Conservation (phyloP, 2,888 invertebrate genomes). For the Cylloceria caligata region DNA sequence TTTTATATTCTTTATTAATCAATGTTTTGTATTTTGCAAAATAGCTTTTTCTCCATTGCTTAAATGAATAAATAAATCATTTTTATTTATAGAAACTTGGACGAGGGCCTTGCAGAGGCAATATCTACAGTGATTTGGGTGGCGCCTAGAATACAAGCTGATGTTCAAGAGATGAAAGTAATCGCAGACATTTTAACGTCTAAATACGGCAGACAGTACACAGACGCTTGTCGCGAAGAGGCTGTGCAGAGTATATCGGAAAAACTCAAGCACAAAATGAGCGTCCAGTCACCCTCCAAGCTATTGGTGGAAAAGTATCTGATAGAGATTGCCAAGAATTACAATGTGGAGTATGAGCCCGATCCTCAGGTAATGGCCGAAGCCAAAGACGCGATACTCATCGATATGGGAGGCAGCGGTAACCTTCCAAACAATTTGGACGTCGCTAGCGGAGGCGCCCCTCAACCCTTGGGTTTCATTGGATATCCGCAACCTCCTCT, state of each 20-base stretch:
- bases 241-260: conserved; percentile 93
- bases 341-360: conserved; percentile 97
- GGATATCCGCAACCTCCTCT: conserved; percentile 91
- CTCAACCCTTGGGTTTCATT: conserved; percentile 92
- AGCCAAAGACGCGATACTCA: conserved; percentile 85
- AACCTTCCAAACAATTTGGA: conserved; percentile 86
- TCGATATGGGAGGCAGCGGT: conserved; percentile 79
- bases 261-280: conserved; percentile 96
- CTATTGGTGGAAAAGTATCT: conserved; percentile 96
- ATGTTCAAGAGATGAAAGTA: conserved; percentile 91
- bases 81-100: conserved; percentile 87
- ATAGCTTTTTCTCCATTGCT: neutral
- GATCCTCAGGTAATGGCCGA: conserved; percentile 96
- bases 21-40: neutral
- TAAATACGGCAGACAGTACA: conserved; percentile 98
- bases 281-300: conserved; percentile 97
- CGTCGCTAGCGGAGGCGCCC: conserved; percentile 85
- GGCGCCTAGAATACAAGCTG: conserved; percentile 95
- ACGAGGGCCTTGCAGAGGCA: conserved; percentile 97
- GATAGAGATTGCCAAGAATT: conserved; percentile 98
- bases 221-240: conserved; percentile 94
- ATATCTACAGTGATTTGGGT: conserved; percentile 99
- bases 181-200: conserved; percentile 95
- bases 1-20: neutral
- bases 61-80: neutral